phyloP scores from a whole-genome alignment of 1,140 invertebrate species.

The Pollicipes pollicipes region DNA sequence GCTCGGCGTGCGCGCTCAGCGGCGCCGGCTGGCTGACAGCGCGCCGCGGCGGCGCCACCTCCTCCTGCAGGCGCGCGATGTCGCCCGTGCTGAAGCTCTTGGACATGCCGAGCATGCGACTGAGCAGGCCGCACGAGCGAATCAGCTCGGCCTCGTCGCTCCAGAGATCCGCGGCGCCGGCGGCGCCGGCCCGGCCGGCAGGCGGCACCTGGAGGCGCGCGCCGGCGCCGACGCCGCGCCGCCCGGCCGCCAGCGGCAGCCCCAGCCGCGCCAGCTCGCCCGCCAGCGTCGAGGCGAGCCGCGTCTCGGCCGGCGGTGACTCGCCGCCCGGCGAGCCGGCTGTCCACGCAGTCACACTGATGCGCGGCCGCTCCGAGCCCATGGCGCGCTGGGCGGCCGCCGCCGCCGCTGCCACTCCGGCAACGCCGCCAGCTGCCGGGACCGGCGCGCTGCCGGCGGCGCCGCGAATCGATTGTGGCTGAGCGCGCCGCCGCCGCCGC shows the following conservation, averaged over 20 bases:
- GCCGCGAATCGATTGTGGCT: no score
- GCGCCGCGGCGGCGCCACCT: constrained; percentile 5
- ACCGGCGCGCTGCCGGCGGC: no score
- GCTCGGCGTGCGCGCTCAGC: constrained; percentile 13
- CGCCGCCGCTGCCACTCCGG: no score
- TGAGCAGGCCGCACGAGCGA: constrained; percentile 52
- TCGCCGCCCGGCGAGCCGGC: no score
- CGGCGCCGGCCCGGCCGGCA: constrained; percentile 29
- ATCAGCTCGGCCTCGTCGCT: constrained; percentile 58
- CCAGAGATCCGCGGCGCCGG: constrained; percentile 30
- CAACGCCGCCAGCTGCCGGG: no score
- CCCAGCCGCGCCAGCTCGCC: not conserved
- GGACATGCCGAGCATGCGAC: constrained; percentile 54
- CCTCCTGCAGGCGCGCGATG: constrained; percentile 27
- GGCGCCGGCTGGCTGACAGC: constrained; percentile 13
- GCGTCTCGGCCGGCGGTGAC: not conserved
- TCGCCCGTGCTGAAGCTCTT: constrained; percentile 64
- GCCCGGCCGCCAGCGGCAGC: no score
- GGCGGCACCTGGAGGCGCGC: constrained; percentile 13
- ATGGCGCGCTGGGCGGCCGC: not conserved
- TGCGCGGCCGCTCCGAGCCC: not conserved
- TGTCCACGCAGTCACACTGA: not conserved
- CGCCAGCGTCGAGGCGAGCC: not conserved
- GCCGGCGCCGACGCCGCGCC: not conserved
- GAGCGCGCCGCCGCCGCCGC: no score